Base-by-base conservation (phyloP, 2,113 vertebrate genomes). In the Atrichornis clamosus region DNA sequence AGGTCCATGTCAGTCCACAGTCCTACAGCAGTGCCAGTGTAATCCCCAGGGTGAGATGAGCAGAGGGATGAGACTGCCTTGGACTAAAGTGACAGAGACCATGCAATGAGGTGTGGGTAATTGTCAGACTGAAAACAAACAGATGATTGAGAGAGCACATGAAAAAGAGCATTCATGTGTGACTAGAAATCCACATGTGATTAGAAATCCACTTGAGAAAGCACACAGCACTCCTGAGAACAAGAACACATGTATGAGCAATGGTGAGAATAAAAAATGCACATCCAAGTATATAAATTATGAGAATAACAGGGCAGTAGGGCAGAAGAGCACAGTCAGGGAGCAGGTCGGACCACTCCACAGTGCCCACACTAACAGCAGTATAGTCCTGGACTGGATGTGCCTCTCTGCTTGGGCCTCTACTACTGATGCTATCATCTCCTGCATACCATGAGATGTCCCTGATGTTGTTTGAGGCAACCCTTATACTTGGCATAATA, bases 41-140 rank as follows among this genome's bases (percentile, higher is more conserved):
- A 35, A 15, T 13, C 15, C 13, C 2, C 0, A 27, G 13, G 10
- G 6, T 27, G 3, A 70, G 11, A 19, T 24, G 10, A 52, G 22
- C 21, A 68, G 53, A 70, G 24, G 22, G 26, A 64, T 63, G 41
- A 35, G 49, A 32, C 20, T 49, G 19, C 32, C 21, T 20, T 18
- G 42, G 52, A 90, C 19, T 8, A 73, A 89, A 56, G 37, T 32
- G 49, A 68, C 37, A 75, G 35, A 87, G 53, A n/a, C 16, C 55
- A 13, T 65, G 12, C 39, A 89, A 62, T 42, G 37, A 79, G 37
- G 39, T 56, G 12, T 42, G 58, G 50, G 39, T 56, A 84, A 59
- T 0, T 44, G 13, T 58, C 32, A 75, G 62, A 33, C 18, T 68
- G 70, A 60, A 80, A 91, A 58, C 5, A 37, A 4, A 53, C 6